phyloP scores from a whole-genome alignment of 2,797 vertebrate species.

The Syndactyla subalaris region DNA sequence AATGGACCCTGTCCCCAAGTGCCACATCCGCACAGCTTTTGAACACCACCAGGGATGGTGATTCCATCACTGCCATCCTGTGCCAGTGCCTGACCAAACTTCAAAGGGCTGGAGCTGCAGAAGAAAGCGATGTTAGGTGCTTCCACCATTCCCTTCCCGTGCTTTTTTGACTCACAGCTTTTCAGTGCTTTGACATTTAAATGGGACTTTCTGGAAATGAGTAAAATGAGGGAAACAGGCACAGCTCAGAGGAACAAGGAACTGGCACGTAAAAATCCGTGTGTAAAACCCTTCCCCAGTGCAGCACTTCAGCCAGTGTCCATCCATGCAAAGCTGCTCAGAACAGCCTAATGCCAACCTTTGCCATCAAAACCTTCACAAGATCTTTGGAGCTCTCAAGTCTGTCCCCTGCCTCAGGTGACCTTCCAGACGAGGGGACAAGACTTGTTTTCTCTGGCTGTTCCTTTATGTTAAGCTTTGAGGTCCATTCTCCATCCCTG shows the following conservation, averaged over 20 bases:
- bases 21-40: neutral
- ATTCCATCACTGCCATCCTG: neutral
- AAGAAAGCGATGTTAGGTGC: fast-evolving
- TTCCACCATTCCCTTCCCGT: neutral
- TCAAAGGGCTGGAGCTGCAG: neutral
- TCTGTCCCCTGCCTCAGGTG: neutral
- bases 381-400: neutral
- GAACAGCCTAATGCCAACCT: fast-evolving
- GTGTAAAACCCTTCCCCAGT: neutral
- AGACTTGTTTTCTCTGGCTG: neutral
- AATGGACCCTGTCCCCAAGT: neutral
- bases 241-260: fast-evolving
- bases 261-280: fast-evolving
- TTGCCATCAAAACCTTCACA: neutral
- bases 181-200: neutral
- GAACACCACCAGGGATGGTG: neutral
- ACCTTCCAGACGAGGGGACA: neutral
- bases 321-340: fast-evolving
- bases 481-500: neutral
- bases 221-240: neutral
- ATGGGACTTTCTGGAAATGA: neutral
- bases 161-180: neutral
- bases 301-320: neutral
- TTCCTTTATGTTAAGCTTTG: neutral
- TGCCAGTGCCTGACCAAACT: neutral